These are phyloP conservation scores for Phoxinus phoxinus DNA, from an alignment of 2,113 vertebrate species.

Conservation along the genomic window DNA sequence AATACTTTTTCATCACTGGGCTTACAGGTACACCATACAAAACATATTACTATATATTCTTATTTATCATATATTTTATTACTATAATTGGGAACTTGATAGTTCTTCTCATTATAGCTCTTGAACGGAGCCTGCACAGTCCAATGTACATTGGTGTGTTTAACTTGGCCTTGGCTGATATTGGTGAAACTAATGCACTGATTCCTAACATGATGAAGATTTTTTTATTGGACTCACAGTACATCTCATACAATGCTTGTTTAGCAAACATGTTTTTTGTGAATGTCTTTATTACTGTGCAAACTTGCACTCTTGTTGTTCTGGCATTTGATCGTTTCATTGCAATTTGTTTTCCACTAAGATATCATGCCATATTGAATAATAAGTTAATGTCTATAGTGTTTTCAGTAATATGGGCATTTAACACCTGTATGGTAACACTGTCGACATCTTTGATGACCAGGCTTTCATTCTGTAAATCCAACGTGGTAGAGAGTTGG, in stretches of 20 bases:
- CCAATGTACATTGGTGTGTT: constrained; percentile 75
- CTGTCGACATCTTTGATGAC: constrained; percentile 58
- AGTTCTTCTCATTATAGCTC: constrained; percentile 46
- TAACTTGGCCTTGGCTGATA: constrained; percentile 71
- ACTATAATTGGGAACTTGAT: constrained; percentile 53
- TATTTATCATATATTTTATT: constrained; percentile 58
- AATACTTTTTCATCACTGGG: constrained; percentile 54
- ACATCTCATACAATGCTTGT: constrained; percentile 67
- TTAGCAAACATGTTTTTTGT: constrained; percentile 69
- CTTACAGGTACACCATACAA: constrained; percentile 36
- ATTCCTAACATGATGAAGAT: constrained; percentile 72
- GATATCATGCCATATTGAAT: constrained; percentile 54
- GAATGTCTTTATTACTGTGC: constrained; percentile 63
- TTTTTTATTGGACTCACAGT: constrained; percentile 66
- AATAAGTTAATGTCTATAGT: constrained; percentile 61
- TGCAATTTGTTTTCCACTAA: constrained; percentile 58
- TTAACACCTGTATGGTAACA: not conserved
- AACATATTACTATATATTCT: constrained; percentile 36
- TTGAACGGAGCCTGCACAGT: constrained; percentile 56
- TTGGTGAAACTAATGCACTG: constrained; percentile 66
- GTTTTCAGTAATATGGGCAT: constrained; percentile 55
- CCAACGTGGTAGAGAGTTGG: constrained; percentile 69
- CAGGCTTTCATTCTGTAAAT: constrained; percentile 70
- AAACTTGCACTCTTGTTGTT: constrained; percentile 61
- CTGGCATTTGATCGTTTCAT: constrained; percentile 63